Evolutionary conservation across 2,888 invertebrate genomes (phyloP), one percentile per base, ranked within the genome.

Genomic region (Dolomedes plantarius): DNA sequence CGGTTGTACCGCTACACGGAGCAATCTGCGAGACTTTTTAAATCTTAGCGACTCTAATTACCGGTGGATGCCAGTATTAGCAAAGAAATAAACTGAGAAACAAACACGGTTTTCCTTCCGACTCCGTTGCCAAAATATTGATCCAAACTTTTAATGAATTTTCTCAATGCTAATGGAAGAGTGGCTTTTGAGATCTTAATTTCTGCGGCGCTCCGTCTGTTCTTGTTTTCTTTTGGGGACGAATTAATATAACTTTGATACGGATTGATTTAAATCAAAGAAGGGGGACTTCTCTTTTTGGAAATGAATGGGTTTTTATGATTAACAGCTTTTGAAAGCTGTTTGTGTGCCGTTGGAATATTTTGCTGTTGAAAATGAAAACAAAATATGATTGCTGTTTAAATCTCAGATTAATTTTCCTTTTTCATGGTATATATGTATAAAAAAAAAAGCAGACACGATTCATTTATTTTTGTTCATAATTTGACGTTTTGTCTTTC

Each of bases 141-240:
- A 56, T 56, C 56, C 56, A 6, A 56, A 56, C 23, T 56, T 56
- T 56, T 56, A 56, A 56, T 56, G 56, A 56, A 56, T 56, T 56
- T 56, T 56, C 56, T 19, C 56, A 56, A 56, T 56, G 23, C 5
- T 56, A 56, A 56, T 56, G 56, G 56, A 56, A 23, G 56, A 56
- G 56, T 56, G 56, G 56, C 56, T 56, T 56, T 56, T 56, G 56
- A 56, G 56, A 56, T 56, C 56, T 56, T 56, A 56, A 56, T 56
- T 56, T 56, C 56, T 56, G 56, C 56, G 23, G 56, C 23, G 56
- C 16, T 56, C 56, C 56, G 16, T 23, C 56, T 56, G 56, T 56
- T 56, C 3, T 56, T 36, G 36, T 56, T 56, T 56, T 5, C 6
- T 56, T 56, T 56, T 56, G 56, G n/a, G n/a, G n/a, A n/a, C 23